These are phyloP conservation scores for Drosophila aldrichi DNA, from an alignment of 2,888 invertebrate species.

Conservation along the genomic window DNA sequence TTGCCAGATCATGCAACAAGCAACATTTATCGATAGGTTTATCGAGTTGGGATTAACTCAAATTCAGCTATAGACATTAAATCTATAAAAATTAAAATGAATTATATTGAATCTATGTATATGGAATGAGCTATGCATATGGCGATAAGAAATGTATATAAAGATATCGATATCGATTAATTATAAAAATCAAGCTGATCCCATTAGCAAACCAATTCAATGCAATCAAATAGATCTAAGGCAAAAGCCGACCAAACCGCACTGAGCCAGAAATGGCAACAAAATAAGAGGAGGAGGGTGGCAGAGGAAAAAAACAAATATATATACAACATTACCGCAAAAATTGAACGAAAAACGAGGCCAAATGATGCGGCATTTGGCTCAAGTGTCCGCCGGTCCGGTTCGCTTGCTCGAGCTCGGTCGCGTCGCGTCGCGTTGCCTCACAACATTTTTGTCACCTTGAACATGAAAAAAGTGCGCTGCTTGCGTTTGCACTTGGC, in stretches of 20 bases:
- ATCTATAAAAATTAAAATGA: background rate
- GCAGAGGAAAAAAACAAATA: background rate
- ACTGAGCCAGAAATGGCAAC: conserved; percentile 38
- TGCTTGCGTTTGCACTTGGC: conserved; percentile 79
- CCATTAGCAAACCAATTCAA: conserved; percentile 2
- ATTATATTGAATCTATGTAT: background rate
- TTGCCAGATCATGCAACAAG: conserved; percentile 15
- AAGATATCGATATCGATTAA: no score
- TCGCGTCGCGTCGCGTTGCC: conserved; percentile 4
- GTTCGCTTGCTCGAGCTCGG: conserved; percentile 5
- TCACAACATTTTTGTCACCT: conserved; percentile 71
- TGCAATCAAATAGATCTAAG: background rate
- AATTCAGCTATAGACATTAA: background rate
- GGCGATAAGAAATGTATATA: background rate
- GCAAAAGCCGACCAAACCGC: conserved; percentile 36
- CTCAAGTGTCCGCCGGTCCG: conserved; percentile 55
- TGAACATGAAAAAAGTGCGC: conserved; percentile 74
- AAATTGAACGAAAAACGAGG: conserved; percentile 53
- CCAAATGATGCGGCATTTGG: conserved; percentile 68
- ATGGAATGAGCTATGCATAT: background rate
- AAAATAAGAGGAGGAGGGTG: background rate
- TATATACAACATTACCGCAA: conserved; percentile 15
- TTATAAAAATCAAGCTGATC: background rate
- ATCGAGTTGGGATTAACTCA: background rate
- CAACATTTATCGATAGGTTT: conserved; percentile 3